phyloP scores from a whole-genome alignment of 2,797 vertebrate genomes.

The Todus mexicanus region DNA sequence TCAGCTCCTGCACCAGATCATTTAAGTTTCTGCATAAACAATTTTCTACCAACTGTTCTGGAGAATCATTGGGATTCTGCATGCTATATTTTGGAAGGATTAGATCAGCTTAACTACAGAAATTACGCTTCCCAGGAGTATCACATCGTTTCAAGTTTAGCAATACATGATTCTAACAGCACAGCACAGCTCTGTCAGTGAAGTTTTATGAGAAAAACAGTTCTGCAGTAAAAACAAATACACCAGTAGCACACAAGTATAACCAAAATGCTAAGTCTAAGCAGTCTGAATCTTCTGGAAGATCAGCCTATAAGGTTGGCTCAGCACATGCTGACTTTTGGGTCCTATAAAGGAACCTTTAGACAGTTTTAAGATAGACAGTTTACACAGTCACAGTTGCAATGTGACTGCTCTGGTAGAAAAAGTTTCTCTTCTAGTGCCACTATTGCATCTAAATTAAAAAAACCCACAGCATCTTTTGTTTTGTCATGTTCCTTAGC shows the following conservation, averaged over 20 bases:
- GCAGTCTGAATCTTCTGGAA: background rate
- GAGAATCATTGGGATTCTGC: background rate
- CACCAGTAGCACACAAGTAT: background rate
- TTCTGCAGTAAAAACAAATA: background rate
- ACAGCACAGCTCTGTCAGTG: background rate
- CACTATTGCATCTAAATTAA: background rate
- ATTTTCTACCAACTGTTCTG: background rate
- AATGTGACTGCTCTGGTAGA: background rate
- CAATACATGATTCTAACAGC: background rate
- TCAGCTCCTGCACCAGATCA: background rate
- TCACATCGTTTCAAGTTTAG: background rate
- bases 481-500: too few species aligned
- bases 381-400: background rate
- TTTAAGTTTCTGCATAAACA: background rate
- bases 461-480: background rate
- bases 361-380: background rate
- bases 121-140: conserved; percentile 11
- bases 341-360: background rate
- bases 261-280: background rate
- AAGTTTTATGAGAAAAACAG: background rate
- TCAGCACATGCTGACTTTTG: background rate
- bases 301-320: background rate
- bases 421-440: background rate
- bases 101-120: background rate
- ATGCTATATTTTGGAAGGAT: background rate